Evolutionary conservation across 2,113 vertebrate species (phyloP).

Genomic region (Chlorodrepanis virens): DNA sequence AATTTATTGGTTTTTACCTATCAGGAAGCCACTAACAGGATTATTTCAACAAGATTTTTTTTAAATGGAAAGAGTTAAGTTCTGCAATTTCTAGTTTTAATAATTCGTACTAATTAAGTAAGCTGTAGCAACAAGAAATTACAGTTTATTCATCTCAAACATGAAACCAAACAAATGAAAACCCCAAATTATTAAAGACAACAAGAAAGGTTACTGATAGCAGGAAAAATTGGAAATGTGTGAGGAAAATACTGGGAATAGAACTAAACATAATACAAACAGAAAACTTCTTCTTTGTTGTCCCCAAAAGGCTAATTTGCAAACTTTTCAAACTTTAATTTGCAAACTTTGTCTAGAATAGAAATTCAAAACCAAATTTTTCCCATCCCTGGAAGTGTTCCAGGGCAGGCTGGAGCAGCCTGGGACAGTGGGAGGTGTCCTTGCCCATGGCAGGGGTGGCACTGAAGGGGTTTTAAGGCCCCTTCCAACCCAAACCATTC

Average conservation of each 20-base stretch:
- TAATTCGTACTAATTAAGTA: neutral
- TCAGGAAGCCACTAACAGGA: neutral
- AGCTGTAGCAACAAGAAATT: neutral
- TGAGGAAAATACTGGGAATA: neutral
- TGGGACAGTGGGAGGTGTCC: neutral
- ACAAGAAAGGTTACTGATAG: neutral
- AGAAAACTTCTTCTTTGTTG: neutral
- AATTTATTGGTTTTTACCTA: neutral
- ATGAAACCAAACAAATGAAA: neutral
- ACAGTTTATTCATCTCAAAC: neutral
- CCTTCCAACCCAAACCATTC: too few species aligned
- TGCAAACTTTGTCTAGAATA: neutral
- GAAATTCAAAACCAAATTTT: neutral
- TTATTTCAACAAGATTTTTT: neutral
- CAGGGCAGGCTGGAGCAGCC: neutral
- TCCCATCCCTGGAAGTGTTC: neutral
- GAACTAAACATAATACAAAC: neutral
- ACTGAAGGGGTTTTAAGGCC: neutral
- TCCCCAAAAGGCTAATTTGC: neutral
- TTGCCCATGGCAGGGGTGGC: neutral
- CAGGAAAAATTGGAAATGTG: neutral
- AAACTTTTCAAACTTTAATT: neutral
- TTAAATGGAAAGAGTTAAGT: fast-evolving
- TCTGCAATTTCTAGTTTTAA: neutral
- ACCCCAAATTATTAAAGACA: neutral